Evolutionary conservation across 2,888 invertebrate genomes (phyloP), one percentile per base, ranked within the genome.

Genomic region (Rhogogaster chlorosoma): DNA sequence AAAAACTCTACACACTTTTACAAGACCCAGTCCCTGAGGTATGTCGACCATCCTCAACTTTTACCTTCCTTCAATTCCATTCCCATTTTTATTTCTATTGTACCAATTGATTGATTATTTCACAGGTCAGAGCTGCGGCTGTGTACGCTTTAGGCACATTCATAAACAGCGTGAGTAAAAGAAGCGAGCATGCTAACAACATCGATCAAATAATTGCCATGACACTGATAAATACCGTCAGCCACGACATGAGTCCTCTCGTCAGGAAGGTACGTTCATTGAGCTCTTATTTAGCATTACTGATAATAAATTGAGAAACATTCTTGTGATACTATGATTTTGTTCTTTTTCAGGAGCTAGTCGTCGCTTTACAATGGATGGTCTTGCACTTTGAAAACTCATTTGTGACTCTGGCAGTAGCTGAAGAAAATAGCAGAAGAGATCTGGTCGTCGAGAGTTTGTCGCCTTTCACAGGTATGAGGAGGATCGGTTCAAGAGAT

Each of bases 71-170:
- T 32, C 18, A 26, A 49, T 70, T 71, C 53, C 9, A 57, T 53
- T 64, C 12, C 61, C 15, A 73, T 73, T 84, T 75, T 83, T 71
- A n/a, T n/a, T n/a, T n/a, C n/a, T 12, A 70, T 84, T 64, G n/a
- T 85, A 73, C 15, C 12, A 12, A 42, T 12, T 42, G 10, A 57
- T 82, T 71, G 1, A 9, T 85, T 64, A 85, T 83, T 57, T 84
- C 87, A 22, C 88, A 97, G 97, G 97, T 98, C 75, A 95, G 99
- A 85, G 98, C 99, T 15, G 98, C 99, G 1, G 97, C 98, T 73
- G 98, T 99, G 6, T 99, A 97, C 94, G 99, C 99, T 18, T 94
- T 99, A 86, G 99, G 99, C 87, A 97, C 99, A 32, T 99, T 98
- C 94, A 96, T 99, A 90, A 97, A 97, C 92, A 97, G 97, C 53